A percentile compares a stretch with the other conserved stretches of the same genome.
These are phyloP conservation scores for Agrilus planipennis DNA, from an alignment of 1,140 invertebrate species.

Conservation along the genomic window DNA sequence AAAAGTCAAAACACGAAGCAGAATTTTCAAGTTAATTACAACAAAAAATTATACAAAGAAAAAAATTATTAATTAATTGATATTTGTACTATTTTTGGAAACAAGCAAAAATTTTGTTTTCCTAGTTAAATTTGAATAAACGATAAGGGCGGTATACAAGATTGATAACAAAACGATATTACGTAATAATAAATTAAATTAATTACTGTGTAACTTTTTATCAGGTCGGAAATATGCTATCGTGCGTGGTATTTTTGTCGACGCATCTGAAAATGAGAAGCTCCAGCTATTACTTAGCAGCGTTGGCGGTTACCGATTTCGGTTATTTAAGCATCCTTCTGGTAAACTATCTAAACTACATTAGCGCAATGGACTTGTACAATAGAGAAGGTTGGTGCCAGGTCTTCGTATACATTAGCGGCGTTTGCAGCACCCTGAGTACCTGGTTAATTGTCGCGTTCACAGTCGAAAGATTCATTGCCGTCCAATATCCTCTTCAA, in stretches of 20 bases:
- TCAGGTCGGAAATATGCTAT: conserved; percentile 65
- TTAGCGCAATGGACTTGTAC: conserved; percentile 43
- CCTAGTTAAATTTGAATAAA: too few relatives aligned
- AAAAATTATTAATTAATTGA: too few relatives aligned
- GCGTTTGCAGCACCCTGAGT: conserved; percentile 59
- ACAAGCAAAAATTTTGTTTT: too few relatives aligned
- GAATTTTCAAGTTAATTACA: too few relatives aligned
- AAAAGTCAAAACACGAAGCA: too few relatives aligned
- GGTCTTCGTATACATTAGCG: conserved; percentile 54
- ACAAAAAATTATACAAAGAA: too few relatives aligned
- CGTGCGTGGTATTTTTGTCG: conserved; percentile 58
- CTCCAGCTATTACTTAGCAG: conserved; percentile 67
- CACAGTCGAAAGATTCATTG: conserved; percentile 75
- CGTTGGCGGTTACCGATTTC: conserved; percentile 63
- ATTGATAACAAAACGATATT: too few relatives aligned
- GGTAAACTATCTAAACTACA: conserved; percentile 51
- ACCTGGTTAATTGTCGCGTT: conserved; percentile 79
- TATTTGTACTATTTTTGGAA: too few relatives aligned
- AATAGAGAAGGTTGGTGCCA: conserved; percentile 57
- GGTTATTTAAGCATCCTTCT: conserved; percentile 55
- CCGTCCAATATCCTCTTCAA: conserved; percentile 65
- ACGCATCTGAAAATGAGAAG: conserved; percentile 59
- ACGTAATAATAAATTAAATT: conserved; percentile 47
- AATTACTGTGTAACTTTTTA: too few relatives aligned
- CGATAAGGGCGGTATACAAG: too few relatives aligned